phyloP scores from a whole-genome alignment of 2,888 invertebrate genomes.

The Leucoma salicis region DNA sequence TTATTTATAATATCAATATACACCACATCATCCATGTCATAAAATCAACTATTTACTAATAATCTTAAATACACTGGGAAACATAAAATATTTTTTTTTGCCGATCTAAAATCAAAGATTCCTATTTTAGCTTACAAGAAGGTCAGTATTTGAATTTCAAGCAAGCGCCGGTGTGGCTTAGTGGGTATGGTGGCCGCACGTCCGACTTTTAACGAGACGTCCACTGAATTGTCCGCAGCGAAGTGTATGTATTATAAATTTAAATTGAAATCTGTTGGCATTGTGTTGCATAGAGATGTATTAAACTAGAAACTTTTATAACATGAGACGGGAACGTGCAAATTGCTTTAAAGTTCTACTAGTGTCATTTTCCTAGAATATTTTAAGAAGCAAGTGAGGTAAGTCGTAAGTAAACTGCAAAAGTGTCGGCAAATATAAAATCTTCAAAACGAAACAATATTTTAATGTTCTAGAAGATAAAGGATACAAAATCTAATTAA shows the following conservation, averaged over 20 bases:
- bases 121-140: constrained; percentile 21
- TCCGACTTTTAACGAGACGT: constrained; percentile 28
- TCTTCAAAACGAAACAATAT: no score
- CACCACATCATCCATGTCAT: no score
- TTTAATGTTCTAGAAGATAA: no score
- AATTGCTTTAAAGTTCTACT: not conserved
- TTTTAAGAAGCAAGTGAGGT: not conserved
- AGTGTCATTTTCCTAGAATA: not conserved
- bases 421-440: no score
- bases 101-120: constrained; percentile 18
- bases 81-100: constrained; percentile 10
- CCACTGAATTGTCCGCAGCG: constrained; percentile 11
- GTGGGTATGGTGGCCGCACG: constrained; percentile 21
- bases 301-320: not conserved
- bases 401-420: not conserved
- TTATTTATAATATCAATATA: no score
- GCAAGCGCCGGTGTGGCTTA: constrained; percentile 20
- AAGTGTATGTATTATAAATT: constrained; percentile 13
- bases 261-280: constrained; percentile 6
- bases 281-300: not conserved
- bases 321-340: not conserved
- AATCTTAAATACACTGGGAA: no score
- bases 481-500: no score
- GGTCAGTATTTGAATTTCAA: constrained; percentile 40
- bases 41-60: no score